phyloP scores from a whole-genome alignment of 1,140 invertebrate species.

The Zaprionus kolodkinae region DNA sequence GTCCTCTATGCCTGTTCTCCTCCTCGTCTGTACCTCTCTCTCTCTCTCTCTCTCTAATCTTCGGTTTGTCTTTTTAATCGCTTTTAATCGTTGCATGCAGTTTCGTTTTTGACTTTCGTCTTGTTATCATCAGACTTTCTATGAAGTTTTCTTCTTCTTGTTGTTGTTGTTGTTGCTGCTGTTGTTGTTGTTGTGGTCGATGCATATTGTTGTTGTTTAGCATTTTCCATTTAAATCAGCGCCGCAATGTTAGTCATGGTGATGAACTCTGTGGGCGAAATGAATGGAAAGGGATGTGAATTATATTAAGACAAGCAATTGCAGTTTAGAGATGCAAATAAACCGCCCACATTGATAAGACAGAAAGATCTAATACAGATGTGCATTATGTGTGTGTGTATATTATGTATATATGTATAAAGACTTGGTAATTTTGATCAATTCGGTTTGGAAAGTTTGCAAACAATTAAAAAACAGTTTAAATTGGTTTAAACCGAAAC shows the following conservation, averaged over 20 bases:
- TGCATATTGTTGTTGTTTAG: constrained; percentile 40
- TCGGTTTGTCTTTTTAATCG: constrained; percentile 40
- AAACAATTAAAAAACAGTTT: constrained; percentile 24
- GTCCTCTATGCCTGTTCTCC: background rate
- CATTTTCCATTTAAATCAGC: constrained; percentile 70
- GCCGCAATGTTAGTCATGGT: constrained; percentile 53
- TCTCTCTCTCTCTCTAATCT: no score
- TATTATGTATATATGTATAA: background rate
- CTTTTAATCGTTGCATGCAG: constrained; percentile 52
- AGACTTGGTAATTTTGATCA: background rate
- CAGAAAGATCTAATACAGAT: background rate
- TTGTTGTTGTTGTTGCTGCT: constrained; percentile 21
- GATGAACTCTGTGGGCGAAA: constrained; percentile 43
- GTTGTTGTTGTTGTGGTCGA: constrained; percentile 19
- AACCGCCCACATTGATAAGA: constrained; percentile 43
- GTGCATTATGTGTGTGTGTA: background rate
- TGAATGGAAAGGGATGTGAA: constrained; percentile 48
- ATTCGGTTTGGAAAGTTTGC: constrained; percentile 11
- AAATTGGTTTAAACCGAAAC: constrained; percentile 16
- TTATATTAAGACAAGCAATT: constrained; percentile 53
- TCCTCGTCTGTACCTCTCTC: constrained; percentile 10
- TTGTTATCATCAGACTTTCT: constrained; percentile 25
- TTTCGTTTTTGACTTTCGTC: constrained; percentile 34
- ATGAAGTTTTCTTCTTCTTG: constrained; percentile 33
- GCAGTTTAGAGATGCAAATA: constrained; percentile 39